Conservation (phyloP, 2,888 invertebrate species). For the Odontocerum albicorne region DNA sequence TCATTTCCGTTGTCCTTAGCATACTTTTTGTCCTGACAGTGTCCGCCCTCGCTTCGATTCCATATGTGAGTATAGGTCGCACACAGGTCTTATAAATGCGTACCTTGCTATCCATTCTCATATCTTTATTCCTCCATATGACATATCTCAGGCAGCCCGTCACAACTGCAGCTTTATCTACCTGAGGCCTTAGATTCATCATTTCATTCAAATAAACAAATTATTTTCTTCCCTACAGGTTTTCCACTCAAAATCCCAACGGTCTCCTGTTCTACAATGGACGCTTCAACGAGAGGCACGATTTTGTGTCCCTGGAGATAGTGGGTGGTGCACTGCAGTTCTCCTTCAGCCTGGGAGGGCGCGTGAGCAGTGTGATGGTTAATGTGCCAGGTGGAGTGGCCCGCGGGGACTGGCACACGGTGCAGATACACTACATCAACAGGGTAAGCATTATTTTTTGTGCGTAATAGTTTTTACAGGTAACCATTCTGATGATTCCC, state of each 20-base stretch:
- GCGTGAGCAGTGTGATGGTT: slow-evolving; percentile 66
- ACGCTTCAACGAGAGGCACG: slow-evolving; percentile 92
- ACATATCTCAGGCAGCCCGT: too few relatives aligned
- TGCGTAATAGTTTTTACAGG: too few relatives aligned
- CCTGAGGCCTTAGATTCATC: background rate
- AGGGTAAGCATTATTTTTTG: slow-evolving; percentile 64
- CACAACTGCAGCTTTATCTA: too few relatives aligned
- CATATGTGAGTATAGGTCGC: too few relatives aligned
- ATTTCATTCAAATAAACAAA: too few relatives aligned
- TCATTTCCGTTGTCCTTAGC: too few relatives aligned
- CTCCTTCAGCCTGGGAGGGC: slow-evolving; percentile 85
- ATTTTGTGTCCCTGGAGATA: slow-evolving; percentile 89
- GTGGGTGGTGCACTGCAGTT: slow-evolving; percentile 74
- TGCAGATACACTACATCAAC: slow-evolving; percentile 82
- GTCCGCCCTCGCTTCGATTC: too few relatives aligned
- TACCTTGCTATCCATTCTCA: too few relatives aligned
- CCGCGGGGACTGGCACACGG: slow-evolving; percentile 90
- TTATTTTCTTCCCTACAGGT: slow-evolving; percentile 53
- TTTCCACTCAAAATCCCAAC: slow-evolving; percentile 83
- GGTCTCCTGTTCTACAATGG: slow-evolving; percentile 93
- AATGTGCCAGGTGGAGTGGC: slow-evolving; percentile 72
- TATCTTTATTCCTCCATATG: too few relatives aligned
- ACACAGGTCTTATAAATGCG: too few relatives aligned
- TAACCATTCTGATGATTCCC: too few relatives aligned
- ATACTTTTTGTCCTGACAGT: too few relatives aligned